Evolutionary conservation across 2,797 vertebrate species (phyloP).

Genomic region (Platalea minor): DNA sequence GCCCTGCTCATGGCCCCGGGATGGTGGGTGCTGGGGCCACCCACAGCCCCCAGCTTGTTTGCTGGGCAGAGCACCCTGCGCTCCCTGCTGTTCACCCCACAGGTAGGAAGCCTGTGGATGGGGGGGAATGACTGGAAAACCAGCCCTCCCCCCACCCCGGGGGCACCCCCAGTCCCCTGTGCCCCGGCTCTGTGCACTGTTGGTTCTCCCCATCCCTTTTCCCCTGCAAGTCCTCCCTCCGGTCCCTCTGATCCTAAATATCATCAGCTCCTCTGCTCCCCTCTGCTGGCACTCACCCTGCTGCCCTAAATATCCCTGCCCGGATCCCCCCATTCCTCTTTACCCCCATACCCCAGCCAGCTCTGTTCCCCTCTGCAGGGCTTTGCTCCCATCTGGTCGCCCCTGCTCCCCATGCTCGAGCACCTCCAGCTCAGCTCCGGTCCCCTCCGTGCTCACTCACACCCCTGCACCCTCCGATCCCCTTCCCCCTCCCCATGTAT

Average conservation of each 20-base stretch:
- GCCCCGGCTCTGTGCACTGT: neutral
- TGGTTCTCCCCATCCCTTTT: neutral
- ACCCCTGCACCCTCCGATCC: neutral
- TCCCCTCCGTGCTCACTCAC: neutral
- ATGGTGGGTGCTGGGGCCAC: too few relatives aligned
- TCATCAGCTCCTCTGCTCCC: neutral
- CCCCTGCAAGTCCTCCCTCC: neutral
- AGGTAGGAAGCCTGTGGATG: neutral
- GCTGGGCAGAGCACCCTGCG: neutral
- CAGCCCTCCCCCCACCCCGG: neutral
- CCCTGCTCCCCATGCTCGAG: accelerated
- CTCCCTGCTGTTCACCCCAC: neutral
- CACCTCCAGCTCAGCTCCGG: neutral
- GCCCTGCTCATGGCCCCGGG: neutral
- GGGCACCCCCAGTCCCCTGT: neutral
- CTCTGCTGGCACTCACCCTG: too few relatives aligned
- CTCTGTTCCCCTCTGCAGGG: neutral
- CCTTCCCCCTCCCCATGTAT: neutral
- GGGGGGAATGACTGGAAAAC: neutral
- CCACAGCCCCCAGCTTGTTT: neutral
- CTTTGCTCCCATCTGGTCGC: neutral
- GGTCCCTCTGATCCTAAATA: neutral
- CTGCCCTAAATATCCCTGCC: too few relatives aligned
- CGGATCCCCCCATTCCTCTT: neutral
- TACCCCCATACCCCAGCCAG: neutral